phyloP scores from a whole-genome alignment of 2,113 vertebrate genomes.

The Scatophagus argus region DNA sequence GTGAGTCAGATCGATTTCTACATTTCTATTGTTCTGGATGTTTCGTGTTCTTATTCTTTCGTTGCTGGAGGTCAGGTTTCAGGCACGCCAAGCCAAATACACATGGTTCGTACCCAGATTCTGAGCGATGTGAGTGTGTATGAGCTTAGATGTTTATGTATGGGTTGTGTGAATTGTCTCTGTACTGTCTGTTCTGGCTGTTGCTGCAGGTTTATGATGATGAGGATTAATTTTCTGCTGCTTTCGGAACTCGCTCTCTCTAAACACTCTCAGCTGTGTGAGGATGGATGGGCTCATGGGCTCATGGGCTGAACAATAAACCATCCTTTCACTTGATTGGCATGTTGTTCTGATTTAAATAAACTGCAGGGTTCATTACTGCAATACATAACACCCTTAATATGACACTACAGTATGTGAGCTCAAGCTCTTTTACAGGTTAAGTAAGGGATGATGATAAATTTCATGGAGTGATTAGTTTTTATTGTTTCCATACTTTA shows the following conservation, averaged over 20 bases:
- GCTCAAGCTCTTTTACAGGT: constrained; percentile 23
- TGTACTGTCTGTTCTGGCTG: constrained; percentile 39
- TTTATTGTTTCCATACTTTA: constrained; percentile 55
- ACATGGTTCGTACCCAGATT: constrained; percentile 23
- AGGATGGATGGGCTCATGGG: constrained; percentile 49
- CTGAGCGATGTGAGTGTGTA: constrained; percentile 25
- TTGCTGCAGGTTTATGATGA: constrained; percentile 40
- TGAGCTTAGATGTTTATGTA: constrained; percentile 48
- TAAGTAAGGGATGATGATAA: constrained; percentile 34
- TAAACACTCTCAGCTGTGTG: constrained; percentile 68
- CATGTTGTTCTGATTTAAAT: constrained; percentile 51
- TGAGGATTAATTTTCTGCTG: constrained; percentile 43
- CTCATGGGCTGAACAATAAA: constrained; percentile 48
- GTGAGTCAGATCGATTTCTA: constrained; percentile 42
- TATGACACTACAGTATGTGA: constrained; percentile 24
- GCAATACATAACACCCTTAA: constrained; percentile 45
- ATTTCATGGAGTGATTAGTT: constrained; percentile 14
- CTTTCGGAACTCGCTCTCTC: neutral
- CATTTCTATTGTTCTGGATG: constrained; percentile 57
- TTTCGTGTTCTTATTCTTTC: constrained; percentile 33
- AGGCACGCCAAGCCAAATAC: constrained; percentile 50
- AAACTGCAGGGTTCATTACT: constrained; percentile 45
- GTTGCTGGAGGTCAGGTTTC: constrained; percentile 50
- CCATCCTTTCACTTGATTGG: constrained; percentile 37
- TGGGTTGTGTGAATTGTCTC: constrained; percentile 34